Percentiles rank a stretch among this genome's conserved stretches.
Evolutionary conservation across 2,797 vertebrate genomes (phyloP).

Genomic region (Megaceryle alcyon): DNA sequence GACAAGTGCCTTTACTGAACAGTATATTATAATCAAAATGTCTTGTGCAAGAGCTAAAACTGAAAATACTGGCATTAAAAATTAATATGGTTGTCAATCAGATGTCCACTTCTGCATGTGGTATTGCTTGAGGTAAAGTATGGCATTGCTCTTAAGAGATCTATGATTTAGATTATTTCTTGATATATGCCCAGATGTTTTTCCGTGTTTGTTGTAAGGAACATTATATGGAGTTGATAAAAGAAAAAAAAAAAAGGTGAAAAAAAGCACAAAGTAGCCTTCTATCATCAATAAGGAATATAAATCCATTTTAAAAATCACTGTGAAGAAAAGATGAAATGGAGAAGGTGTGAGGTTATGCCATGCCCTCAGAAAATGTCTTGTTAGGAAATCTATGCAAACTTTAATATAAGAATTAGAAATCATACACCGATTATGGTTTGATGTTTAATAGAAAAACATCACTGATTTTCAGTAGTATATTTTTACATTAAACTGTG

Average conservation of each 20-base stretch:
- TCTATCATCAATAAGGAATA: neutral
- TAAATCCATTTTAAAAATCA: neutral
- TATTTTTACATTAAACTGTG: slow-evolving; percentile 34
- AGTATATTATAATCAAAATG: slow-evolving; percentile 71
- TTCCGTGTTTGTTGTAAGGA: neutral
- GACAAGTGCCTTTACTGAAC: slow-evolving; percentile 71
- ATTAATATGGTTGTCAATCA: slow-evolving; percentile 66
- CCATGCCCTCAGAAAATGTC: neutral
- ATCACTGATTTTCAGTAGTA: neutral
- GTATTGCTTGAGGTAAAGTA: slow-evolving; percentile 32
- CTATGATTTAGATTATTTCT: slow-evolving; percentile 37
- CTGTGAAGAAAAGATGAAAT: neutral
- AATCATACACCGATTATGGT: neutral
- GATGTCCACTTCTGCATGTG: slow-evolving; percentile 63
- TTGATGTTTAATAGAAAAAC: neutral
- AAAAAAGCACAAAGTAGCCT: neutral
- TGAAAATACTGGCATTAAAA: slow-evolving; percentile 54
- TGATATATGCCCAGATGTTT: neutral
- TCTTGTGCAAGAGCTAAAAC: slow-evolving; percentile 36
- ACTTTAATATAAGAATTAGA: neutral
- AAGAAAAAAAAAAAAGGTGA: neutral
- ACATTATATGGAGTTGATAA: neutral
- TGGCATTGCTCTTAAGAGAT: slow-evolving; percentile 37
- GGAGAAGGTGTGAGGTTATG: neutral
- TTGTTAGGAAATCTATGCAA: neutral